Base-by-base conservation (phyloP, 1,140 invertebrate species). In the Maniola jurtina region DNA sequence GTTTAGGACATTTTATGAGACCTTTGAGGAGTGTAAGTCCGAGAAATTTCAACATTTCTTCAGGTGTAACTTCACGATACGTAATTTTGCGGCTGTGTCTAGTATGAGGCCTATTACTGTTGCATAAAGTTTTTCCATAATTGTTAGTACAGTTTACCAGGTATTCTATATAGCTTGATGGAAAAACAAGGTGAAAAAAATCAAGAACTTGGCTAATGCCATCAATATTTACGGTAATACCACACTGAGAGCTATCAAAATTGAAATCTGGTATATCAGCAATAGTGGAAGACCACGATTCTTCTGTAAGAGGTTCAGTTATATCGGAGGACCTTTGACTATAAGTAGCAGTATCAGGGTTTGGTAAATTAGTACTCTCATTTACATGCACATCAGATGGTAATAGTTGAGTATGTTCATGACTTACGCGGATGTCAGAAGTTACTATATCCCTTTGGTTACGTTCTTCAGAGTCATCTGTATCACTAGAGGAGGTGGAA, bases 11-110 rank as follows among this genome's bases (percentile, higher is more conserved):
- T 69, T 75, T 74, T 66, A 77, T 48, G 34, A 79, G 75, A 40
- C 58, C 64, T 62, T 72, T 63, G 34, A 81, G 68, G 15, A 79
- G 62, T 40, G 62, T 70, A 55, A 81, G 67, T 48, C 76, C 75
- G 15, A 79, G 64, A 74, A 79, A 79, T 60, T 73, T 76, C 64
- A 67, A 48, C 47, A 76, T 73, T 68, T 77, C 76, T 60, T 68
- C 64, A 36, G 7, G 16, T 54, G 55, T 68, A 15, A 50, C 57
- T 42, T 25, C 14, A 10, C 14, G 14, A 34, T 54, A 70, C 10
- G 7, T 10, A 7, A 11, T 42, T 14, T 61, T 66, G 4, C 71
- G 61, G 35, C 61, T 64, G 15, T 67, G 34, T 63, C 67, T 70
- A 34, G 71, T 73, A 13, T 73, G 67, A 7, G 71, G 68, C 56